phyloP scores from a whole-genome alignment of 92 coral and sea anemone genomes.

The Palythoa caribaeorum region DNA sequence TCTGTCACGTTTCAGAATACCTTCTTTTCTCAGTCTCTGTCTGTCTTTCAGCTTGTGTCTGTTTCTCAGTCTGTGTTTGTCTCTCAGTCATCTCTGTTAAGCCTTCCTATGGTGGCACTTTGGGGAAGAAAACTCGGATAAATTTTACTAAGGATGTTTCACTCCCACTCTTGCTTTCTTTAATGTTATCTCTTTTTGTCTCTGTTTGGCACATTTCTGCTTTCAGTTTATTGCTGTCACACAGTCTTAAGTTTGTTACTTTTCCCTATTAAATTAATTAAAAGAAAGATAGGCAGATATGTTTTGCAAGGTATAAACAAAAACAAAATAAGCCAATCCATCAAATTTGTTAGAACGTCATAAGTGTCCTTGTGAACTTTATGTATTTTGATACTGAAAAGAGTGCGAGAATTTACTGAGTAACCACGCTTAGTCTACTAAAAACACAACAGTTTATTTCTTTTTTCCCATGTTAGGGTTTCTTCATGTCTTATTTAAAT shows the following conservation, averaged over 20 bases:
- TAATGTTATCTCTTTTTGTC: too few species aligned
- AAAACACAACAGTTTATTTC: neutral
- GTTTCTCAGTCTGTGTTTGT: neutral
- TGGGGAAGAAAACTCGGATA: neutral
- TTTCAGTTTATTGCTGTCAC: too few species aligned
- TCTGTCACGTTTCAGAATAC: neutral
- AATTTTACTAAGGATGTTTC: too few species aligned
- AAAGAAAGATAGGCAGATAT: too few species aligned
- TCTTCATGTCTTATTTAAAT: too few species aligned
- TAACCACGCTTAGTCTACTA: neutral
- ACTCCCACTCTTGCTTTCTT: too few species aligned
- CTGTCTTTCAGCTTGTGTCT: neutral
- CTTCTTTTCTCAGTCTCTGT: neutral
- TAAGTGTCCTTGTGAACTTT: neutral
- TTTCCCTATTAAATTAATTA: too few species aligned
- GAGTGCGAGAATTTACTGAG: neutral
- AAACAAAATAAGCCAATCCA: too few species aligned
- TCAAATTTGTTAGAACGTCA: neutral
- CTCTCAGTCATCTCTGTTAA: neutral
- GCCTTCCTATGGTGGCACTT: neutral
- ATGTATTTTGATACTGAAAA: too few species aligned
- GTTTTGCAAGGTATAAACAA: too few species aligned
- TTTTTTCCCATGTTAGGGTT: neutral
- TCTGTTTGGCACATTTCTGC: too few species aligned
- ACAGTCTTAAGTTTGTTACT: too few species aligned